Base-by-base conservation (phyloP, 2,888 invertebrate species). In the Patella ulyssiponensis region DNA sequence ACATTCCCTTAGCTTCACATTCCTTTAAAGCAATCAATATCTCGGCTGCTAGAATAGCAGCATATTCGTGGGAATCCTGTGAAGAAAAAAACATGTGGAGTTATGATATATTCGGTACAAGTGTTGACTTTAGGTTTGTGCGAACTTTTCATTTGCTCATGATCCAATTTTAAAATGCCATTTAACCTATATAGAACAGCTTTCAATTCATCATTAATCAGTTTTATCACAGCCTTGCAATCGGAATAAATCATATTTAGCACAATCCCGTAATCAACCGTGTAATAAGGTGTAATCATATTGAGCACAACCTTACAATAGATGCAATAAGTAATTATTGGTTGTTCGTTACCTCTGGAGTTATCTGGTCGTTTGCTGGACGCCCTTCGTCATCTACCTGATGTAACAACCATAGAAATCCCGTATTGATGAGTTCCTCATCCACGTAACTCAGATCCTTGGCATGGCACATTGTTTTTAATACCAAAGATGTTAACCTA, bases 401-500 rank as follows among this genome's bases (percentile, higher is more conserved):
- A 44, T 75, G 12, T 15, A 75, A 9, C 51, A 83, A 73, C 83
- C 83, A 83, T n/a, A 53, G 15, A 69, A 81, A 81, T 1, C 82
- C 79, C 0, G 11, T 7, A 9, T 73, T 54, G 74, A 83, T 75
- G 2, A 83, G 71, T 64, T 23, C 14, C 2, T 77, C 54, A 69
- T 83, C 80, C 14, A 83, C 53, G 74, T 74, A 80, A 12, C 77
- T 74, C 33, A 82, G 17, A 4, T 64, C 14, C 14, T 72, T 58
- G 0, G 81, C 78, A 20, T 76, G 69, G 51, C 83, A 83, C 70
- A 83, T 33, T 15, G 82, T 82, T 75, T 82, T 82, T 72, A 82
- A 23, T 9, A 77, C 83, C 52, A 79, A 56, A 0, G 83, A 77
- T 20, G 83, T 83, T 74, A 83, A 72, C 83, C 83, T 83, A 69